Evolutionary conservation across 1,140 invertebrate genomes (phyloP), one percentile per base, ranked within the genome.

Genomic region (Aphis craccivora): DNA sequence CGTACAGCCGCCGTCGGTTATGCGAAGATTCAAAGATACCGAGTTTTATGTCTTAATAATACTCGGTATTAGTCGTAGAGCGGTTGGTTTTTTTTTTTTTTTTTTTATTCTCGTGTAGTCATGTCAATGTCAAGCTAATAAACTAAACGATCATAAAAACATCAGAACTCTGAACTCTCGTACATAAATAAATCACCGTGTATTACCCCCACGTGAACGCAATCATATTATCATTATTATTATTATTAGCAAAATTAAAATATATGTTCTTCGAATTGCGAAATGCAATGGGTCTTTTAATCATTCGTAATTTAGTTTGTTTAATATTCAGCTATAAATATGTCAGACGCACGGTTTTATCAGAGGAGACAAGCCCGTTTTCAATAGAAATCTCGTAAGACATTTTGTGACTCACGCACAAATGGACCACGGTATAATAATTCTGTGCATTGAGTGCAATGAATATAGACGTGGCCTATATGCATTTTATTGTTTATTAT

Each of bases 71-170:
- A n/a, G 45, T 48, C 48, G 48, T 37, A 53, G 43, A 35, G n/a
- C 20, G n/a, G 43, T 51, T 53, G 8, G 14, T 35, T 88, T 53
- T 6, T 45, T 86, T 86, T 48, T 86, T 86, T 48, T 87, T 48
- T 37, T 11, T 45, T n/a, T 90, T 90, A 60, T 90, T 35, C 88
- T 53, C 88, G 8, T 43, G n/a, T 76, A 76, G 60, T n/a, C 60
- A 76, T 76, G 88, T 90, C 88, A 60, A 90, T 90, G 53, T 90
- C 88, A 60, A 90, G 88, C 88, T 60, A 90, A 90, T 90, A 90
- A 90, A 90, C 88, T 90, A 90, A 90, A 55, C 88, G 51, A 60
- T 60, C 88, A n/a, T 90, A 90, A 90, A 90, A 90, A 90, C 87
- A 20, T 88, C 87, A 48, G 37, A 88, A 90, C 35, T 60, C 53